Evolutionary conservation across 2,113 vertebrate species (phyloP), one percentile per base, ranked within the genome.

Genomic region (Oryzias woworae): DNA sequence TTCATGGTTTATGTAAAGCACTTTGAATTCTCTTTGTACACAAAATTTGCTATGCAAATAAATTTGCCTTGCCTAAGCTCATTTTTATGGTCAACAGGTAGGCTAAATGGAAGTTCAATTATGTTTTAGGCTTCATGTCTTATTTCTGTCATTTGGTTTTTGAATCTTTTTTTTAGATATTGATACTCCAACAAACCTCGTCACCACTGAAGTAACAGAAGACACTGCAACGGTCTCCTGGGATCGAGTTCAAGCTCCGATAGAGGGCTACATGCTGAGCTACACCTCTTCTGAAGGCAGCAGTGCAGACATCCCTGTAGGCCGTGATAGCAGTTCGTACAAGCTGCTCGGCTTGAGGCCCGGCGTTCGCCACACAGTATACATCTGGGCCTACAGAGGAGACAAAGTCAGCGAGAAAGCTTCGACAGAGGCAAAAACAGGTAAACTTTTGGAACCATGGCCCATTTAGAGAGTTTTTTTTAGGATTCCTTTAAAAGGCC

Each of bases 311-410:
- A 85, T 92, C 13, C 77, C 86, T 0, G 80, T 96, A 20, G 88
- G 81, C 4, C 90, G 88, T 53, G 91, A 93, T 8, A 86, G 86
- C 23, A 85, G 54, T 14, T 86, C 67, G 8, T 73, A 92, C 3
- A 74, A 64, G 66, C 82, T 95, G 69, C 70, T 76, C 0, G 88
- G 86, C 49, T 83, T 98, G 80, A 92, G 81, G 72, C 94, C 94
- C 0, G 94, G 93, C 1, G 75, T 91, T 69, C 80, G 93, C 48
- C 92, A 96, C 69, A 80, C 71, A 0, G 77, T 95, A 2, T 52
- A 88, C 18, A 80, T 94, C 74, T 95, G 93, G 93, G 89, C 94
- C 53, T 85, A 86, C 81, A 94, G 89, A 67, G 91, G 90, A 55
- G 75, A 75, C 59, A 90, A 74, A 53, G 77, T 86, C 78, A 95